Conservation (phyloP, 2,888 invertebrate species). For the Hoplodrina ambigua region DNA sequence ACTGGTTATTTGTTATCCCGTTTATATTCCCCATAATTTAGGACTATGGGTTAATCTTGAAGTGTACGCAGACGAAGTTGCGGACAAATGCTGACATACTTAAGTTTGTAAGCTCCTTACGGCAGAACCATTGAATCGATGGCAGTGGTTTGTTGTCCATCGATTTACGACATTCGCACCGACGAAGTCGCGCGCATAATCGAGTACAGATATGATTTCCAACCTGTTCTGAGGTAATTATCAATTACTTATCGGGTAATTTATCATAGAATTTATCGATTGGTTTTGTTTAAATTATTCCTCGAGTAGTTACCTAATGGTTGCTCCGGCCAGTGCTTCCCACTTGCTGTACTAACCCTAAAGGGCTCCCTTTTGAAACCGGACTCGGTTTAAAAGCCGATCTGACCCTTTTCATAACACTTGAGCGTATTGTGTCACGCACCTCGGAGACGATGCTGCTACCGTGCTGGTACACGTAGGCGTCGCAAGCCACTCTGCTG, state of each 20-base stretch:
- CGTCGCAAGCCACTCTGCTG: conserved; percentile 76
- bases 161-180: too few species aligned
- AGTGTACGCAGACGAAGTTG: too few species aligned
- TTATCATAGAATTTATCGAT: neutral
- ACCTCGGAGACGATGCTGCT: conserved; percentile 90
- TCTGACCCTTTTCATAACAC: neutral
- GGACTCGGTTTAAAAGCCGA: neutral
- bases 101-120: too few species aligned
- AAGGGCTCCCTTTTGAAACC: neutral
- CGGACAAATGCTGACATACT: too few species aligned
- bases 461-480: conserved; percentile 85
- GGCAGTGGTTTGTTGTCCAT: too few species aligned
- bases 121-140: too few species aligned
- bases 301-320: neutral
- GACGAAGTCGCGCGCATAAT: too few species aligned
- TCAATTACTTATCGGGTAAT: conserved; percentile 1
- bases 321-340: too few species aligned
- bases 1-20: too few species aligned
- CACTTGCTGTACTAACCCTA: neutral
- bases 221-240: neutral
- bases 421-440: neutral
- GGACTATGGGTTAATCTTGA: too few species aligned
- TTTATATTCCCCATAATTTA: too few species aligned
- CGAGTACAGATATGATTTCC: conserved; percentile 3
- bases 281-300: neutral